These are phyloP conservation scores for Crenuchus spilurus DNA, from an alignment of 2,797 vertebrate species.

Conservation along the genomic window DNA sequence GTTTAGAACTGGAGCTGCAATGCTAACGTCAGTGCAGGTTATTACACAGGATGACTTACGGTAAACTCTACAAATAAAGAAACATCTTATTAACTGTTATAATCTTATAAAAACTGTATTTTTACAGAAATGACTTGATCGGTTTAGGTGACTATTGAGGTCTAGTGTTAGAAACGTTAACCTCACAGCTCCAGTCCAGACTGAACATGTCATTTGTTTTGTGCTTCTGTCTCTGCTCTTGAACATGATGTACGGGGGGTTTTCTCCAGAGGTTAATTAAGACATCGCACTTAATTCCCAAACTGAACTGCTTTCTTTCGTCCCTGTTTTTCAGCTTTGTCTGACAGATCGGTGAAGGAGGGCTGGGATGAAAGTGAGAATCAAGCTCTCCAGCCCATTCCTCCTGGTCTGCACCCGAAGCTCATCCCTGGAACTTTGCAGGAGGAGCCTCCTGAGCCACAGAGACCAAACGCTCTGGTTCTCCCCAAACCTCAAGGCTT, in stretches of 20 bases:
- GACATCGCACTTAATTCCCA: neutral
- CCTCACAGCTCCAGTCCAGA: too few relatives aligned
- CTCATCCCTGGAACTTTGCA: constrained; percentile 36
- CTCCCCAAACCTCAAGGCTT: constrained; percentile 68
- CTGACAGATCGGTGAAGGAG: constrained; percentile 61
- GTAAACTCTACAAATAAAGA: too few relatives aligned
- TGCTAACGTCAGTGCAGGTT: too few relatives aligned
- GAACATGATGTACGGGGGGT: neutral
- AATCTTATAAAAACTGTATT: too few relatives aligned
- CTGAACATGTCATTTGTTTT: too few relatives aligned
- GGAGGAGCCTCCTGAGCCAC: constrained; percentile 52
- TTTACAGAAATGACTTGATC: too few relatives aligned
- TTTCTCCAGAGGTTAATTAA: neutral
- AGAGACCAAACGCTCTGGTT: constrained; percentile 60
- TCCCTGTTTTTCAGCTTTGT: constrained; percentile 66
- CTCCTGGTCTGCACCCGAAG: constrained; percentile 73
- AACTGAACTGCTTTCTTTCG: neutral
- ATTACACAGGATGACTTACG: too few relatives aligned
- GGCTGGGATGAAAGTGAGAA: constrained; percentile 71
- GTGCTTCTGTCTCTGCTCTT: too few relatives aligned
- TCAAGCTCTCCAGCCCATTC: constrained; percentile 71
- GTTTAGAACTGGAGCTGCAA: too few relatives aligned
- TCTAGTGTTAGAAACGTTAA: too few relatives aligned
- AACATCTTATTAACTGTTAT: too few relatives aligned
- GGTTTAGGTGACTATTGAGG: too few relatives aligned